Evolutionary conservation across 1,140 invertebrate species (phyloP).

Genomic region (Brachionus koreanus): DNA sequence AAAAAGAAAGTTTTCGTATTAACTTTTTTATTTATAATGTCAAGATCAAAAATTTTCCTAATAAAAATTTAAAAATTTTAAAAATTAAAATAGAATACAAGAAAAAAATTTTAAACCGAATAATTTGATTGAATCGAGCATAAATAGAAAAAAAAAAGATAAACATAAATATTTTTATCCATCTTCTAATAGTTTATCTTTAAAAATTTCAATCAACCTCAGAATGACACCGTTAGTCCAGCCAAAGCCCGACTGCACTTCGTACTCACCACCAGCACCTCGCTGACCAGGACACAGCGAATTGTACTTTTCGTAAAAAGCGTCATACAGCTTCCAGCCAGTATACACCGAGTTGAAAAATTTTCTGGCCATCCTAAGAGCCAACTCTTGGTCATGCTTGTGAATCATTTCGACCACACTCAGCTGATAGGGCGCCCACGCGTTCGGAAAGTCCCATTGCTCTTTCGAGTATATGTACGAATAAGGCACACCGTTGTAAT

Average conservation of each 20-base stretch:
- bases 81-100: neutral
- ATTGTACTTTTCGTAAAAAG: constrained; percentile 88
- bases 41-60: neutral
- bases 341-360: constrained; percentile 79
- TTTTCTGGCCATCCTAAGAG: constrained; percentile 69
- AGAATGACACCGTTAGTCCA: constrained; percentile 89
- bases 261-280: constrained; percentile 84
- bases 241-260: constrained; percentile 81
- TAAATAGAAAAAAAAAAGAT: neutral
- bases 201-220: constrained; percentile 63
- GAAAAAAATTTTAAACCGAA: neutral
- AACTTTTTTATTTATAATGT: too few relatives aligned
- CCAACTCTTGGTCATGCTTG: constrained; percentile 66
- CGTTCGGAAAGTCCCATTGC: constrained; percentile 92
- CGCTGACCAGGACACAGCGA: constrained; percentile 65
- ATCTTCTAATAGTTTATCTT: constrained; percentile 1
- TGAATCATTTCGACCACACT: constrained; percentile 68
- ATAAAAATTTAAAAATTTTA: neutral
- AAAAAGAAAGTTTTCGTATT: too few relatives aligned
- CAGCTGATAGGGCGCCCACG: constrained; percentile 80
- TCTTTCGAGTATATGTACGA: constrained; percentile 75
- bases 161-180: neutral
- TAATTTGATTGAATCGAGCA: neutral
- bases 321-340: constrained; percentile 67
- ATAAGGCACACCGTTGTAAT: constrained; percentile 70